A percentile compares a stretch with the other conserved stretches of the same genome.
Conservation (phyloP, 2,888 invertebrate genomes). For the Drosophila austrosaltans region DNA sequence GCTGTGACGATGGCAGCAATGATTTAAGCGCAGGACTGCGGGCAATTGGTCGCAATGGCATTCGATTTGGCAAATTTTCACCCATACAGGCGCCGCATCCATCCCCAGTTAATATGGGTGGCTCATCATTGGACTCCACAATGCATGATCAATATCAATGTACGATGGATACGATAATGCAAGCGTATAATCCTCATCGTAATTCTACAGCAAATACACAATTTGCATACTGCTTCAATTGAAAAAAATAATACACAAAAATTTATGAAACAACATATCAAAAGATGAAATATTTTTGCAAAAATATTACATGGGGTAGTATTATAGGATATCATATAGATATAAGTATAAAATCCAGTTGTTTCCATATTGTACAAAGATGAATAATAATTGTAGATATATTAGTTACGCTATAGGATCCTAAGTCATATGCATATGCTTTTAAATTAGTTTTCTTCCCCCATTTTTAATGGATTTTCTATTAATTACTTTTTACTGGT, state of each 20-base stretch:
- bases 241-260: slow-evolving; percentile 22
- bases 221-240: slow-evolving; percentile 75
- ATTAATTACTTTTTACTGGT: slow-evolving; percentile 6
- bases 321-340: not conserved
- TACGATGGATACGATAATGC: slow-evolving; percentile 80
- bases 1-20: slow-evolving; percentile 61
- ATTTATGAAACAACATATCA: slow-evolving; percentile 7
- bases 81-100: slow-evolving; percentile 34
- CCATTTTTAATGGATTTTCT: slow-evolving; percentile 39
- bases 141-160: slow-evolving; percentile 70
- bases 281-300: slow-evolving; percentile 42
- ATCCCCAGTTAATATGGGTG: slow-evolving; percentile 22
- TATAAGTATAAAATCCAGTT: slow-evolving; percentile 49
- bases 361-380: slow-evolving; percentile 76
- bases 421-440: slow-evolving; percentile 42
- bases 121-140: slow-evolving; percentile 28
- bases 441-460: slow-evolving; percentile 37
- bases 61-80: slow-evolving; percentile 57
- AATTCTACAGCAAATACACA: slow-evolving; percentile 66
- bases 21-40: slow-evolving; percentile 50
- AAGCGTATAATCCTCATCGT: slow-evolving; percentile 80
- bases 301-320: slow-evolving; percentile 13
- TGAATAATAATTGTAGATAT: slow-evolving; percentile 63
- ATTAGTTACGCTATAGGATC: slow-evolving; percentile 34
- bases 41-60: slow-evolving; percentile 40